Evolutionary conservation across 2,888 invertebrate species (phyloP).

Genomic region (Spodoptera picta): DNA sequence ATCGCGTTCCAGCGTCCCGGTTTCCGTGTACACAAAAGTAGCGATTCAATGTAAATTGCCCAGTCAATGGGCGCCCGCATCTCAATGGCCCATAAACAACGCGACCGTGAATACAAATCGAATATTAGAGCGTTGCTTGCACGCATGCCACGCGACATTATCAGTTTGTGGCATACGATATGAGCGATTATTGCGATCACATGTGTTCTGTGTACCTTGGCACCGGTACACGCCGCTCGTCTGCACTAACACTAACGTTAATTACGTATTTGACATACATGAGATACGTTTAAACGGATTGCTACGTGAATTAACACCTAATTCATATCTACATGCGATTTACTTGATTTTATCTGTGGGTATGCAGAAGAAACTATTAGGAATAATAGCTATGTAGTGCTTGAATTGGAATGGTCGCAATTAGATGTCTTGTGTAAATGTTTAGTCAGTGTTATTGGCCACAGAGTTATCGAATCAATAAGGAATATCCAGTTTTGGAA

Average conservation of each 20-base stretch:
- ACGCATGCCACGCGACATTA: slow-evolving; percentile 73
- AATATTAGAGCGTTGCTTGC: slow-evolving; percentile 80
- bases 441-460: too few species aligned
- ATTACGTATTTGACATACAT: slow-evolving; percentile 61
- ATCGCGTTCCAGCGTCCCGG: slow-evolving; percentile 61
- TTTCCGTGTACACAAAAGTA: slow-evolving; percentile 76
- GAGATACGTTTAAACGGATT: slow-evolving; percentile 45
- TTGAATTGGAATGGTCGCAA: not conserved
- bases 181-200: slow-evolving; percentile 71
- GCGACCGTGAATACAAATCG: slow-evolving; percentile 86
- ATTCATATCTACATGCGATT: slow-evolving; percentile 47
- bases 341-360: slow-evolving; percentile 37
- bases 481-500: too few species aligned
- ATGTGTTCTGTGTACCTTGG: slow-evolving; percentile 67
- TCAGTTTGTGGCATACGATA: slow-evolving; percentile 69
- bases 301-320: slow-evolving; percentile 55
- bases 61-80: slow-evolving; percentile 80
- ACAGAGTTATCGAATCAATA: too few species aligned
- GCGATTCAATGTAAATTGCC: slow-evolving; percentile 80
- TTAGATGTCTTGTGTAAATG: too few species aligned
- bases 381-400: not conserved
- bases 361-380: slow-evolving; percentile 11
- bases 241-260: slow-evolving; percentile 57
- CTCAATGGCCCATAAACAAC: slow-evolving; percentile 86
- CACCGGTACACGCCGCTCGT: slow-evolving; percentile 50